Evolutionary conservation across 2,113 vertebrate species (phyloP), one percentile per base, ranked within the genome.

Genomic region (Catharus minimus): DNA sequence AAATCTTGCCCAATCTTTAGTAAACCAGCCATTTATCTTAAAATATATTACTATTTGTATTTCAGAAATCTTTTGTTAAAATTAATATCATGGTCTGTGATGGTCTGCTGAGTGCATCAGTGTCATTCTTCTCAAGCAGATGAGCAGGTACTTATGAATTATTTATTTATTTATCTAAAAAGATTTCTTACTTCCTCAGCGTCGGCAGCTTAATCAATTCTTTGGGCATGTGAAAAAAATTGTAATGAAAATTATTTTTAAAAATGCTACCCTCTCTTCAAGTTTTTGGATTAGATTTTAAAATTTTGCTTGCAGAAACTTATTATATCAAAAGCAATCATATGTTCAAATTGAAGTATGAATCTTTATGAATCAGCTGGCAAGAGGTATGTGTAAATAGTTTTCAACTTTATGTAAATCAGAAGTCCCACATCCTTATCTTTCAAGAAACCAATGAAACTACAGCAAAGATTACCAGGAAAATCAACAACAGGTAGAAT

Each of bases 41-140:
- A 97, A 96, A 95, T 71, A 81, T 67, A 88, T 76, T 91, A 81
- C 24, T 78, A 49, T 82, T 88, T 78, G 32, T 86, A 93, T 96
- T 92, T 96, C 89, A 96, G 71, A 93, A 39, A 28, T 5, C 62
- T 90, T 73, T 82, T 90, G 82, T 55, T 88, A 66, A 95, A 95
- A 96, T 78, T 33, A 82, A 73, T 88, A 80, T 55, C 56, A 68
- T 82, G 12, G 22, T 52, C 14, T 61, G 21, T 57, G 28, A 9
- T 47, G 12, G 7, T 75, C 57, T 53, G 10, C 50, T 47, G 32
- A 69, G 52, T 91, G 89, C 67, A 92, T 78, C 89, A 94, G 28
- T 82, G 72, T 85, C 57, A 66, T 90, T 86, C 47, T 82, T 80
- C 65, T 94, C 75, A 93, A 95, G 89, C 18, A 80, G 56, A 55